phyloP scores from a whole-genome alignment of 1,140 invertebrate species.

The Zophobas morio region DNA sequence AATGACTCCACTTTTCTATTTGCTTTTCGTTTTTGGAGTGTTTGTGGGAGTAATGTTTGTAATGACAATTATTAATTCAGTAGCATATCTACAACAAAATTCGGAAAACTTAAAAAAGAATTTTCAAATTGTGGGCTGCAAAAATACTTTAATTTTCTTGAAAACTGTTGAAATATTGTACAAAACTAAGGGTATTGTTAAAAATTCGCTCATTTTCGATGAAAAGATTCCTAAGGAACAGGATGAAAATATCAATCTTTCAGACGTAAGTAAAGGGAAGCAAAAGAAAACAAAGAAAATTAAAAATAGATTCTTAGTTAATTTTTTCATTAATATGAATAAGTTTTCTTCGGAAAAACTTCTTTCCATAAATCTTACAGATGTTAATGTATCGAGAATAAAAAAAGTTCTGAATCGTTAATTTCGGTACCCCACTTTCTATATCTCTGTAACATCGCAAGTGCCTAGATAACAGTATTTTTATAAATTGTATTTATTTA shows the following conservation, averaged over 20 bases:
- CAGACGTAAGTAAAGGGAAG: neutral
- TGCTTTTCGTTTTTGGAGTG: conserved; percentile 7
- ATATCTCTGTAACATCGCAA: no score
- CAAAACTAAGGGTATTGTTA: neutral
- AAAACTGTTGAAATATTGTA: conserved; percentile 6
- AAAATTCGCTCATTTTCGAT: conserved; percentile 23
- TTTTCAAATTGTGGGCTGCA: neutral
- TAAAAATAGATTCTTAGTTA: conserved; percentile 20
- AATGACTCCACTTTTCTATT: conserved; percentile 12
- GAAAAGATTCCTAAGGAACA: neutral
- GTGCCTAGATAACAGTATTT: no score
- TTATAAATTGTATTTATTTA: no score
- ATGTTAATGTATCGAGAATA: conserved; percentile 8
- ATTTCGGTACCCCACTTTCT: neutral
- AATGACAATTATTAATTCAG: conserved; percentile 7
- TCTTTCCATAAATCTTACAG: conserved; percentile 1
- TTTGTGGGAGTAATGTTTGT: conserved; percentile 6
- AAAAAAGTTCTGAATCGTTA: neutral
- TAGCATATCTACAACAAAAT: conserved; percentile 1
- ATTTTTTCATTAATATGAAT: conserved; percentile 19
- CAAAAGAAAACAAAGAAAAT: conserved; percentile 21
- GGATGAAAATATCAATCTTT: neutral
- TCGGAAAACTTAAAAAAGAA: neutral
- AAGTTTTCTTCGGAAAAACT: conserved; percentile 24
- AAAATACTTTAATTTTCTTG: conserved; percentile 14